Percentiles rank a stretch among this genome's conserved stretches.
phyloP scores from a whole-genome alignment of 2,888 invertebrate species.

The Drosophila kambysellisi region DNA sequence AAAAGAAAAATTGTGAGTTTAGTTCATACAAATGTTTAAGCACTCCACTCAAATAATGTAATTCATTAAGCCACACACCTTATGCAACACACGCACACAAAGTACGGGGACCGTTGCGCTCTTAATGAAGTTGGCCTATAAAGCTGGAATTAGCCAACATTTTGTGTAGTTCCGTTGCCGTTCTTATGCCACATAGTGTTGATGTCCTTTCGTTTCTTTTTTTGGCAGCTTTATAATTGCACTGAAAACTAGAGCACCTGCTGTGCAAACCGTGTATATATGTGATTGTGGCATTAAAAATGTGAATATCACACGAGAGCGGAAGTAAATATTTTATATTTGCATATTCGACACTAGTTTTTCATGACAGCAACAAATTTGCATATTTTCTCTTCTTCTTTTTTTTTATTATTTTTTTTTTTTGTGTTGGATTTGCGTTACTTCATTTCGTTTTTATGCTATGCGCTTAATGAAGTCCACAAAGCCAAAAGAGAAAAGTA shows the following conservation, averaged over 20 bases:
- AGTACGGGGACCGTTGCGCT: neutral
- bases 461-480: constrained; percentile 70
- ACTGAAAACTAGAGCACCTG: constrained; percentile 72
- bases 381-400: constrained; percentile 62
- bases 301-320: constrained; percentile 73
- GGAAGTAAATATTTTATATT: constrained; percentile 77
- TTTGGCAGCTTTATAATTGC: constrained; percentile 73
- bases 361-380: constrained; percentile 65
- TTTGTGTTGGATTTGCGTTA: constrained; percentile 22
- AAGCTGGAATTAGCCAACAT: constrained; percentile 63
- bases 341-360: constrained; percentile 77
- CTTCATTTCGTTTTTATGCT: constrained; percentile 55
- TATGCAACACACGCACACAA: constrained; percentile 12
- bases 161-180: constrained; percentile 41
- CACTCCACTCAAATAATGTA: constrained; percentile 54
- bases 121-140: constrained; percentile 76
- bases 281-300: constrained; percentile 62
- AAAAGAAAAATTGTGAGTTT: constrained; percentile 16
- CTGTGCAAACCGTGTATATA: constrained; percentile 41
- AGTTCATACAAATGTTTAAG: constrained; percentile 41
- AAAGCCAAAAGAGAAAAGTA: constrained; percentile 38
- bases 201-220: constrained; percentile 54
- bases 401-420: constrained; percentile 21
- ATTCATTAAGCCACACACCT: constrained; percentile 65
- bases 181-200: constrained; percentile 29